Base-by-base conservation (phyloP, 2,888 invertebrate species). In the Sarcophaga variegata region DNA sequence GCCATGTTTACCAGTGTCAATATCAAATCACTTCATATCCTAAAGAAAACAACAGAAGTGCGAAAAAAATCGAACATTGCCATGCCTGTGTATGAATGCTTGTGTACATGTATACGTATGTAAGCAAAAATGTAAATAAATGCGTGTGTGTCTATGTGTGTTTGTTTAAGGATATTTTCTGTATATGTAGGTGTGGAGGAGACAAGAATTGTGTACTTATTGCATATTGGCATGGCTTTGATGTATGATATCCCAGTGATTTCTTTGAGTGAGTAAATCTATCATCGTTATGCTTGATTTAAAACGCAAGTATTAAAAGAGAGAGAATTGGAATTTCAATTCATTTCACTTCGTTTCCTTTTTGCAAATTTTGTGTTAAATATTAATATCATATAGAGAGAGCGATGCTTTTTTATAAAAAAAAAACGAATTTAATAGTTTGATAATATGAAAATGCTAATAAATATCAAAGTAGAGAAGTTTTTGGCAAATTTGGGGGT, bases 171-270 rank as follows among this genome's bases (percentile, higher is more conserved):
- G 37, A 37, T 37, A 37, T 37, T 37, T 37, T 37, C 2, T 37
- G 37, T 37, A 17, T 54, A 14, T 54, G 2, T 54, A 3, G 14
- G 37, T 37, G 8, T 37, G 10, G 8, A 8, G 37, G 8, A 37
- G 12, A 27, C 25, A 66, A 74, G 90, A 88, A 90, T 91, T 92
- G 91, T 91, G 12, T 78, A 47, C 20, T 66, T 67, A 66, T 77
- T 75, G 54, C 71, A 77, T 69, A 62, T 77, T 70, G 71, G 69
- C 63, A 78, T 91, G 88, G 90, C 92, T 91, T 91, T 91, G 91
- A 91, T 91, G 91, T 90, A 91, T 89, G 91, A 91, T 92, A 92
- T 90, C 90, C 37, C 81, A 88, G 83, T 83, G 79, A 86, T 86
- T 86, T 88, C 88, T 88, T 88, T 86, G 81, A 88, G 64, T 83